Base-by-base conservation (phyloP, 2,888 invertebrate genomes). In the Amiota minor region DNA sequence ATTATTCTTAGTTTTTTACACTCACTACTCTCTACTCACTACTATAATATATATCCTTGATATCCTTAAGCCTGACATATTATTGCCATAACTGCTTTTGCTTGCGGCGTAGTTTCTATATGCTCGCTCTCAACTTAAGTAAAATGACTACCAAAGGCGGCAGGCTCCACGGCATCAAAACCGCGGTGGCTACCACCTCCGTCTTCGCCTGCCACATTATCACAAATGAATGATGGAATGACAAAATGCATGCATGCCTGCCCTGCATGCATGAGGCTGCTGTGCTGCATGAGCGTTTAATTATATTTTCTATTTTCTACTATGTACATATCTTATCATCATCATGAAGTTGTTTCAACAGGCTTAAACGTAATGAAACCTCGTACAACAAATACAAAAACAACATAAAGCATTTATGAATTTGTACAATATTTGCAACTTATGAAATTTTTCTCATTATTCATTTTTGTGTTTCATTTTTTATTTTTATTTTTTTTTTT, bases 401-500 rank as follows among this genome's bases (percentile, higher is more conserved):
- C 35, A 35, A 35, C 35, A 35, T 35, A 6, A 35, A 6, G 35
- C 35, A 35, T 35, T 4, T 35, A 35, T 35, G 35, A 35, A 35
- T 35, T n/a, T 65, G 11, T 69, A n/a, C n/a, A n/a, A n/a, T n/a
- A 46, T 14, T 45, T 56, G 56, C 56, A 62, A 53, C 71, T 71
- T 65, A 64, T 56, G 56, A 72, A 45, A 55, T 64, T 64, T 53
- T 35, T 59, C 55, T 14, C 62, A 35, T 49, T n/a, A n/a, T 73
- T 55, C 12, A 56, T 65, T 61, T 64, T 72, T 70, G n/a, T n/a
- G n/a, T n/a, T 73, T 55, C 12, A 56, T 65, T 61, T 64, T 72
- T 70, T 50, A 64, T 70, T 74, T 73, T 74, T 80, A n/a, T 76
- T 78, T 74, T 75, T 64, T 76, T 77, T 68, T 76, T 69, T 35